Evolutionary conservation across 2,113 vertebrate genomes (phyloP).

Genomic region (Dascyllus trimaculatus): DNA sequence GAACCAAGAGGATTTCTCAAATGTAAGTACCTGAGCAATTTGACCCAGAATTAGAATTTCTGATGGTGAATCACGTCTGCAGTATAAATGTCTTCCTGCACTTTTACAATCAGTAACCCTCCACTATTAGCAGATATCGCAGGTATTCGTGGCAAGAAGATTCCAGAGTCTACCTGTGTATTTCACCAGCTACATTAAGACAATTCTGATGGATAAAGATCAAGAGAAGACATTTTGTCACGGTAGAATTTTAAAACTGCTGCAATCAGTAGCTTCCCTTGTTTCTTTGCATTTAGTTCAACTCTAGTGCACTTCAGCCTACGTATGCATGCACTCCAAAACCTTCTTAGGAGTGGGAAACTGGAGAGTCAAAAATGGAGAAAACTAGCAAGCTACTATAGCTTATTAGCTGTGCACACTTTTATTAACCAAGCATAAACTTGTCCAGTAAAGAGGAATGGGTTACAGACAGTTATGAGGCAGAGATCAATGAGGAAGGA

Average conservation of each 20-base stretch:
- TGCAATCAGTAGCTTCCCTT: too few species aligned
- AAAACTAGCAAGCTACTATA: neutral
- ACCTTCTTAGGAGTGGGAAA: neutral
- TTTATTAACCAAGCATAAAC: neutral
- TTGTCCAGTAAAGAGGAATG: neutral
- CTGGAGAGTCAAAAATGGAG: neutral
- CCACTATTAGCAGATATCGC: neutral
- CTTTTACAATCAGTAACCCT: neutral
- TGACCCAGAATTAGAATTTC: neutral
- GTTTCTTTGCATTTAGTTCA: neutral
- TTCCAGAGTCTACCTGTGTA: neutral
- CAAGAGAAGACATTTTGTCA: too few species aligned
- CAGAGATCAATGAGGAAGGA: neutral
- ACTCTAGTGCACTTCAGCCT: neutral
- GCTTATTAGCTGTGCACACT: neutral
- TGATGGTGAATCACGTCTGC: neutral
- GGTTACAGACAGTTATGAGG: neutral
- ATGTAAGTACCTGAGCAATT: neutral
- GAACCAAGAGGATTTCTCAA: slow-evolving; percentile 11
- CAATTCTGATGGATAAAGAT: neutral
- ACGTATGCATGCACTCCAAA: too few species aligned
- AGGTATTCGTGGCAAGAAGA: neutral
- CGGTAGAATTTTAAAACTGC: too few species aligned
- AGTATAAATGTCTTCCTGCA: neutral
- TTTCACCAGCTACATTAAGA: neutral